Base-by-base conservation (phyloP, 2,888 invertebrate genomes). In the Scaptomyza tumidula region DNA sequence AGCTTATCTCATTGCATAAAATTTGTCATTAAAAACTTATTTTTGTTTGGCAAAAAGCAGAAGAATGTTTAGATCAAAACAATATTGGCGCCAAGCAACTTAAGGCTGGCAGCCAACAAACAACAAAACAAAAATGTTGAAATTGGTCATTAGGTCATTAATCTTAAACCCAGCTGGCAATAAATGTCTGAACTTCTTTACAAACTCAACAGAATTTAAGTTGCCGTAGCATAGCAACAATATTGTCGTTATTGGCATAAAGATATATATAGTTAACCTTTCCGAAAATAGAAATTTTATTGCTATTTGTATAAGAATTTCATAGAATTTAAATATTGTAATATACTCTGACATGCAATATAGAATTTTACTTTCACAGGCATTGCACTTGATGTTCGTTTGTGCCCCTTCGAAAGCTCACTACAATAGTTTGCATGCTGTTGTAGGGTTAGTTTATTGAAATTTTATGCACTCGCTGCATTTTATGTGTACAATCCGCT, bases 401-500 rank as follows among this genome's bases (percentile, higher is more conserved):
- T n/a, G 10, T 10, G 31, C 31, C 31, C 37, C 1, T 19, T 29
- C 11, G 27, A 10, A 49, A 24, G 27, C 41, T 10, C 46, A 31
- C 10, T n/a, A 35, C 33, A 48, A 53, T 31, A 44, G 45, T 48
- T 66, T 44, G 41, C 66, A 46, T 71, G 66, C 41, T 31, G 5
- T 9, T 11, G 11, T 45, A 27, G 27, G 16, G 10, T 41, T 54
- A 14, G 33, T 62, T 74, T 62, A 68, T 58, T 74, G 61, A 62
- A 74, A 74, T 62, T 72, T 48, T 52, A 55, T 74, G 68, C 68
- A 68, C 50, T 73, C 43, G 52, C 48, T 68, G 68, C 74, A 58
- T 61, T 67, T 59, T 57, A 52, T 57, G 43, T 57, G 49, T 35
- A 33, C 54, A 48, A 41, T 37, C 33, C 14, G 14, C 14, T 3